Evolutionary conservation across 2,888 invertebrate genomes (phyloP).

Genomic region (Ecdyonurus torrentis): DNA sequence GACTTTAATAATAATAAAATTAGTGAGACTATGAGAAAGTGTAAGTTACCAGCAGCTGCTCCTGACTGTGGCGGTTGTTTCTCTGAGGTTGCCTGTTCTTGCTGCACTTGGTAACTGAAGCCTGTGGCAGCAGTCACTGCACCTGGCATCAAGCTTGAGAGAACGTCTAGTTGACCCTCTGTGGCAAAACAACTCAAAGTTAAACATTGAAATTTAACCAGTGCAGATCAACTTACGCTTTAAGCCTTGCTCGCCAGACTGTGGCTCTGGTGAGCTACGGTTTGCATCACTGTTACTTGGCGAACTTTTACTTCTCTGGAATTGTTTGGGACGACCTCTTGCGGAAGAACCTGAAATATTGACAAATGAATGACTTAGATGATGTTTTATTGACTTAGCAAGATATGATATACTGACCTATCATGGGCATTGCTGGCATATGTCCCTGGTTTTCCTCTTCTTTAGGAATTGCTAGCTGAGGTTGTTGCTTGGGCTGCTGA

Average conservation of each 20-base stretch:
- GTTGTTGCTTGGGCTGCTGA: slow-evolving; percentile 1
- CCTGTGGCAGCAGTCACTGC: slow-evolving; percentile 38
- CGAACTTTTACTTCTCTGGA: neutral
- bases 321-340: slow-evolving; percentile 5
- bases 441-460: slow-evolving; percentile 13
- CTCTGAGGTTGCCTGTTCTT: slow-evolving; percentile 6
- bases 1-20: no score
- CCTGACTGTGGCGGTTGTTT: slow-evolving; percentile 7
- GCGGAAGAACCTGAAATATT: slow-evolving; percentile 5
- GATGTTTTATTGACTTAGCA: no score
- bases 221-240: no score
- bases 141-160: slow-evolving; percentile 46
- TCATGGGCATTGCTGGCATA: slow-evolving; percentile 22
- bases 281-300: neutral
- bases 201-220: no score
- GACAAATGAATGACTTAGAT: no score
- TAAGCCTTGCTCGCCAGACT: no score
- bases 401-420: slow-evolving; percentile 21
- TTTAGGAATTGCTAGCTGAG: neutral
- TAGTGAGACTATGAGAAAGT: no score
- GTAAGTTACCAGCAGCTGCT: no score
- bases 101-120: slow-evolving; percentile 36
- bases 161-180: slow-evolving; percentile 33
- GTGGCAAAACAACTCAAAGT: no score
- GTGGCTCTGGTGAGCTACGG: no score